Evolutionary conservation across 2,113 vertebrate genomes (phyloP).

Genomic region (Thunnus maccoyii): DNA sequence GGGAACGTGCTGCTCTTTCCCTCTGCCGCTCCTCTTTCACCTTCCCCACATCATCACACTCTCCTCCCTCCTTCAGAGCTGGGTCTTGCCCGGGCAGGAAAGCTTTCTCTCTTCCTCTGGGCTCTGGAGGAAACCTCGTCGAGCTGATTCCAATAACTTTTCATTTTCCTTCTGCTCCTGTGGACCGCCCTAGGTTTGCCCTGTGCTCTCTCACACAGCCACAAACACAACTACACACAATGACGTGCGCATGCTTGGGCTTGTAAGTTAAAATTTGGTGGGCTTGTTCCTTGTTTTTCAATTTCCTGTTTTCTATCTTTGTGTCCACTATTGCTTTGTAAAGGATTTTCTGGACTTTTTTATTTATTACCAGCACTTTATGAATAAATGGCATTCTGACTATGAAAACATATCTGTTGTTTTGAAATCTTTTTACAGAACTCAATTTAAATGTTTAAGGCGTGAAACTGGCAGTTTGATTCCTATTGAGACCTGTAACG

Average conservation of each 20-base stretch:
- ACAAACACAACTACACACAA: conserved; percentile 6
- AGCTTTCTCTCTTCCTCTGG: conserved; percentile 42
- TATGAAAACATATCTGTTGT: neutral
- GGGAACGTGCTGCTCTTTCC: conserved; percentile 13
- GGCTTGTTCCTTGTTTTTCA: conserved; percentile 18
- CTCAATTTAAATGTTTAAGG: neutral
- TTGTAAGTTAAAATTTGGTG: conserved; percentile 13
- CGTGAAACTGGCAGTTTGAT: neutral
- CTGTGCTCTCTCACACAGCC: conserved; percentile 16
- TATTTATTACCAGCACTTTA: neutral
- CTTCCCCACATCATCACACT: conserved; percentile 44
- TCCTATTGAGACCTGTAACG: too few relatives aligned
- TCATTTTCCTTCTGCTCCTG: conserved; percentile 48
- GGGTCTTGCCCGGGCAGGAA: conserved; percentile 56
- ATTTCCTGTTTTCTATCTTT: neutral
- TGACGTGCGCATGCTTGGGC: conserved; percentile 11
- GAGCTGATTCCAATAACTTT: conserved; percentile 55
- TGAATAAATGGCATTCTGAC: neutral
- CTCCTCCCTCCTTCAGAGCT: conserved; percentile 25
- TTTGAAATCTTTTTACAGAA: neutral
- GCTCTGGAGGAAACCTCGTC: conserved; percentile 47
- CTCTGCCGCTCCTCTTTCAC: conserved; percentile 29
- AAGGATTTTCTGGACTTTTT: neutral
- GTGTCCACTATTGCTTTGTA: neutral
- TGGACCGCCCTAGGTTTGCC: conserved; percentile 28